Base-by-base conservation (phyloP, 2,888 invertebrate genomes). In the Acronicta leporina region DNA sequence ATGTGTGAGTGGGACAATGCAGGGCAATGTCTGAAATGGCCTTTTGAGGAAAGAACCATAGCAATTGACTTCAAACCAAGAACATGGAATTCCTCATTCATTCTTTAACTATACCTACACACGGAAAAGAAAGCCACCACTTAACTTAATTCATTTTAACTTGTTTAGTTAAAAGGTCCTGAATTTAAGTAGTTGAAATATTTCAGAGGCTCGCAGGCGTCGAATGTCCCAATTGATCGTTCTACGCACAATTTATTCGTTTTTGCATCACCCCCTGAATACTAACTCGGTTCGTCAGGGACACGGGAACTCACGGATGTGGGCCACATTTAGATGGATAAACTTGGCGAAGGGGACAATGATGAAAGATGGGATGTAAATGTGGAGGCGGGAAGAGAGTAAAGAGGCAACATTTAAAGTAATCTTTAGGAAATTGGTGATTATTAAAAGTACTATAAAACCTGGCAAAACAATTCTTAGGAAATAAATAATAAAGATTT, bases 241-340 rank as follows among this genome's bases (percentile, higher is more conserved):
- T 41, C 27, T 52, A 65, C 48, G 73, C 56, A 61, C 52, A 75
- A 75, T 75, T 74, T 75, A 72, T 74, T 65, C 65, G 41, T 56
- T 68, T 59, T 46, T 54, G 48, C 45, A 49, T 40, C 46, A 35
- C 42, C 33, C 38, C 47, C 27, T 75, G 74, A 75, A 74, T 74
- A 69, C 59, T 69, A 74, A 74, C 53, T 27, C 15, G 46, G 15
- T 35, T 43, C 30, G 49, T 53, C 47, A 48, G 35, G 9, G 56
- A 47, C 46, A 45, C 14, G 54, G 55, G 41, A 44, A 20, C 27
- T 53, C 58, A 68, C 58, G 70, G 53, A 70, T 68, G 50, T 58
- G 70, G 16, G 35, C 20, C 56, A 45, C 62, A 41, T 68, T 64
- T 63, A 45, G 49, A 52, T 63, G 52, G 43, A 57, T 56, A 57